Percentiles rank a stretch among this genome's conserved stretches.
phyloP scores from a whole-genome alignment of 2,797 vertebrate species.

The Podargus strigoides region DNA sequence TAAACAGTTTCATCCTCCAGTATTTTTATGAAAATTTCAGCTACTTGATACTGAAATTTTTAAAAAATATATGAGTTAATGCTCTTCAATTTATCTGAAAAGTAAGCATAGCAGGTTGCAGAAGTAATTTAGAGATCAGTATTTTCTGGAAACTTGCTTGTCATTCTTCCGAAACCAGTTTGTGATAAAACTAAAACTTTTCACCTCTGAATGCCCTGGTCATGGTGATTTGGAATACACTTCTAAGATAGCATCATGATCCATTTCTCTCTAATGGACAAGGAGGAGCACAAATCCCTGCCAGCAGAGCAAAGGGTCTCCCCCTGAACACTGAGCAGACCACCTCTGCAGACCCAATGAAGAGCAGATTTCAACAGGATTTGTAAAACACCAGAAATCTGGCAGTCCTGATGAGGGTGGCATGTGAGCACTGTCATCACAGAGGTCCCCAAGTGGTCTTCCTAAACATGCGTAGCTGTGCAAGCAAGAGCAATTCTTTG shows the following conservation, averaged over 20 bases:
- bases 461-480: neutral
- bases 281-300: neutral
- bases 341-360: neutral
- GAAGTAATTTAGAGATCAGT: neutral
- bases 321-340: neutral
- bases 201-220: neutral
- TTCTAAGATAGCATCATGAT: neutral
- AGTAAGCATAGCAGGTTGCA: neutral
- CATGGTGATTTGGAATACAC: neutral
- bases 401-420: neutral
- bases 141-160: neutral
- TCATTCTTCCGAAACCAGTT: neutral
- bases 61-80: neutral
- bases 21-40: neutral
- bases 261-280: neutral
- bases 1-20: neutral
- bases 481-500: neutral
- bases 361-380: neutral
- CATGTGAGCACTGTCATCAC: conserved; percentile 9
- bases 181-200: neutral
- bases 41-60: neutral
- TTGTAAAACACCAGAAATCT: neutral
- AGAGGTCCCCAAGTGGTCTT: neutral
- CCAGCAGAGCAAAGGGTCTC: neutral
- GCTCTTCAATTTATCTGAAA: neutral